Conservation (phyloP, 2,888 invertebrate species). For the Caenorhabditis doughertyi region DNA sequence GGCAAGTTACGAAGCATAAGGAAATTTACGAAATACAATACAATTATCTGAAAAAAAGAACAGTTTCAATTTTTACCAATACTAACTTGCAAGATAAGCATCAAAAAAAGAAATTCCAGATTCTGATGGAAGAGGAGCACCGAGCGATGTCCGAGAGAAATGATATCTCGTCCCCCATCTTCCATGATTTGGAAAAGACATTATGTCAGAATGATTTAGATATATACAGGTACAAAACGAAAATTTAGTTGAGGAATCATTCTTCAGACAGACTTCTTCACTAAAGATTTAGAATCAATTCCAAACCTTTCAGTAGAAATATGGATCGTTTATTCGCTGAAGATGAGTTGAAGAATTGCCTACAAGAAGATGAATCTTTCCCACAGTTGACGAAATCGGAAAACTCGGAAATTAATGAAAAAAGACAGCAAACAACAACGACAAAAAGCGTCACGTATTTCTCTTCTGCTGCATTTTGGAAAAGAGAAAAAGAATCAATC, state of each 20-base stretch:
- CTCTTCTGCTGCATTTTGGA: slow-evolving; percentile 8
- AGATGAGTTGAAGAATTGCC: slow-evolving; percentile 11
- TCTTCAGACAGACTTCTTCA: neutral
- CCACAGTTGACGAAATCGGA: neutral
- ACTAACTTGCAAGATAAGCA: too few species aligned
- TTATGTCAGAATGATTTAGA: neutral
- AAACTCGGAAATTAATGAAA: neutral
- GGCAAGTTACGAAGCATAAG: neutral
- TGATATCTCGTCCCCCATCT: too few species aligned
- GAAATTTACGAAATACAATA: too few species aligned
- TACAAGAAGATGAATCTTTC: neutral
- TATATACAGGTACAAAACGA: slow-evolving; percentile 10
- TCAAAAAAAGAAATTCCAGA: too few species aligned
- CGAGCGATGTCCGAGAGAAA: too few species aligned
- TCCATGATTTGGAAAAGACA: neutral
- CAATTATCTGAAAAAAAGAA: too few species aligned
- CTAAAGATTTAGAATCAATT: neutral
- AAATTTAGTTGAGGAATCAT: neutral
- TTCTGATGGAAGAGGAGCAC: neutral
- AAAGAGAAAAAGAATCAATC: neutral
- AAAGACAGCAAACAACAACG: neutral
- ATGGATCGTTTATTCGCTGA: slow-evolving; percentile 36
- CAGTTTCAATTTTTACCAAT: too few species aligned
- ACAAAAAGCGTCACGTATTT: slow-evolving; percentile 6
- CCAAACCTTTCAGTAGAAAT: slow-evolving; percentile 17